phyloP scores from a whole-genome alignment of 53 echinoderm and acorn worm species.

The Luidia sarsii region DNA sequence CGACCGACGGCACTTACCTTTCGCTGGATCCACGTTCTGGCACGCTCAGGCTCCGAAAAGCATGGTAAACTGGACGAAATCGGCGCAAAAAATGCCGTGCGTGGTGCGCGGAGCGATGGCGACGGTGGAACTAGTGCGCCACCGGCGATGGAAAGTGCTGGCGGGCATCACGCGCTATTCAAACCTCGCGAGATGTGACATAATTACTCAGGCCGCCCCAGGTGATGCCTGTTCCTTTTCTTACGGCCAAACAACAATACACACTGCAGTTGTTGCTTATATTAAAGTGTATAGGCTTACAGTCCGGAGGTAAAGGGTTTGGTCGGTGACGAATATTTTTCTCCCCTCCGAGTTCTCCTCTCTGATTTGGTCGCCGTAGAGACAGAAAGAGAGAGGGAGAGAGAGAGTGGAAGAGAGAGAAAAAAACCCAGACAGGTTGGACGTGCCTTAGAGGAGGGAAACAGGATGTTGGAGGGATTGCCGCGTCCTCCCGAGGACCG shows the following conservation, averaged over 20 bases:
- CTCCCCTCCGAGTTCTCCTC: slow-evolving; percentile 54
- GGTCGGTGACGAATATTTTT: slow-evolving; percentile 70
- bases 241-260: slow-evolving; percentile 98
- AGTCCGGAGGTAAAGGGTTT: slow-evolving; percentile 78
- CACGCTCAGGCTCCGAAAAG: slow-evolving; percentile 56
- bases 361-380: slow-evolving; percentile 24
- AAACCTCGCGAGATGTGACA: slow-evolving; percentile 94
- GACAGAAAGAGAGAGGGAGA: slow-evolving; percentile 20
- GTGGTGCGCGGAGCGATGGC: slow-evolving; percentile 73
- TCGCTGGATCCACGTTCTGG: slow-evolving; percentile 51
- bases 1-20: slow-evolving; percentile 62
- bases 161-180: slow-evolving; percentile 92
- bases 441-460: slow-evolving; percentile 54
- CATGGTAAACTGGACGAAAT: slow-evolving; percentile 72
- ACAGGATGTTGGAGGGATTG: slow-evolving; percentile 60
- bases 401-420: slow-evolving; percentile 38
- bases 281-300: slow-evolving; percentile 98
- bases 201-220: slow-evolving; percentile 86
- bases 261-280: slow-evolving; percentile 87
- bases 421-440: slow-evolving; percentile 64
- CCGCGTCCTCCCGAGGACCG: slow-evolving; percentile 47
- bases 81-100: slow-evolving; percentile 73
- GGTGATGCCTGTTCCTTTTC: slow-evolving; percentile 90
- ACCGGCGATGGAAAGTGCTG: slow-evolving; percentile 78
- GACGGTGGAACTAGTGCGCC: slow-evolving; percentile 79